Evolutionary conservation across 2,113 vertebrate genomes (phyloP).

Genomic region (Pseudopipra pipra): DNA sequence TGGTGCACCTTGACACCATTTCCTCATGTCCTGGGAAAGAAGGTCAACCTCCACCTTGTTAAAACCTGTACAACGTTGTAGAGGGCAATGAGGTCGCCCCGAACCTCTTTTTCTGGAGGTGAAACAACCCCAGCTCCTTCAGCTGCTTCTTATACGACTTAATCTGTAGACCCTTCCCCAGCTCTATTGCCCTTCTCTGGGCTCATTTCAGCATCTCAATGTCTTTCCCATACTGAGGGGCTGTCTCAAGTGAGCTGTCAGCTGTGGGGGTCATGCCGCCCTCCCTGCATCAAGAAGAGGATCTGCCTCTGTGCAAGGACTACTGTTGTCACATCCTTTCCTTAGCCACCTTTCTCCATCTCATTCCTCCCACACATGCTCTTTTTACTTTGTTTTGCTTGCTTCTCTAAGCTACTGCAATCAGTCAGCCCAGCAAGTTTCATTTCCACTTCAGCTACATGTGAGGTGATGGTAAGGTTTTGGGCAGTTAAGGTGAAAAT

Average conservation of each 20-base stretch:
- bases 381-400: background rate
- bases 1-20: background rate
- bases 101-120: background rate
- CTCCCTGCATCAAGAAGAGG: rapidly evolving
- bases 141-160: background rate
- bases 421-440: background rate
- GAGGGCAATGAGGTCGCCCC: too few relatives aligned
- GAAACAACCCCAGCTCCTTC: background rate
- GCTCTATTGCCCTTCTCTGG: background rate
- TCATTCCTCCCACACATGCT: background rate
- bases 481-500: background rate
- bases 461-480: background rate
- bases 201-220: background rate
- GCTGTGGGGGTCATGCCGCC: rapidly evolving
- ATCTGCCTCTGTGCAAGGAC: background rate
- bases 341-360: background rate
- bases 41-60: background rate
- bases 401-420: background rate
- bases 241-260: rapidly evolving
- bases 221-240: background rate
- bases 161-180: background rate
- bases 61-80: background rate
- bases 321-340: background rate
- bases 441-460: background rate
- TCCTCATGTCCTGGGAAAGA: background rate